Percentiles rank a stretch among this genome's conserved stretches.
Evolutionary conservation across 1,140 invertebrate species (phyloP).

Genomic region (Pseudachorutes palmiensis): DNA sequence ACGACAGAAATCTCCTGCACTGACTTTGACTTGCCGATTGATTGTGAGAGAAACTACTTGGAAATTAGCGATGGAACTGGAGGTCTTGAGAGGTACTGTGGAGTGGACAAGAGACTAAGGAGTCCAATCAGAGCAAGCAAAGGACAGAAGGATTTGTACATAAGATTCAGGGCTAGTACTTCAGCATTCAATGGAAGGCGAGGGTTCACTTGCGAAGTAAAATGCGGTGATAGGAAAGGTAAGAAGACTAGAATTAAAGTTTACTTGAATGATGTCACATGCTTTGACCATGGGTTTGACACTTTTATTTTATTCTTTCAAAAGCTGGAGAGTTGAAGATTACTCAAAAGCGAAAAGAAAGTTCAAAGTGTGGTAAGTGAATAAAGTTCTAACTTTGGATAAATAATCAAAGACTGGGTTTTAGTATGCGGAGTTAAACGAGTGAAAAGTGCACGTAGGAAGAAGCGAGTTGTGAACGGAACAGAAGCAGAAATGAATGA

Average conservation of each 20-base stretch:
- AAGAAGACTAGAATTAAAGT: neutral
- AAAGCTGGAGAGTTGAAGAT: neutral
- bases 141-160: neutral
- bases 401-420: neutral
- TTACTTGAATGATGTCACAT: neutral
- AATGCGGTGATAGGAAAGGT: neutral
- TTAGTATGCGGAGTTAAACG: neutral
- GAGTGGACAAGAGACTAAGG: neutral
- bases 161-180: neutral
- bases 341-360: neutral
- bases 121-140: neutral
- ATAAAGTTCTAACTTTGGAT: neutral
- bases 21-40: neutral
- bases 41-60: neutral
- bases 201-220: neutral
- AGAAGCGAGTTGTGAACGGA: slow-evolving; percentile 16
- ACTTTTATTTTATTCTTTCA: too few species aligned
- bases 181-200: neutral
- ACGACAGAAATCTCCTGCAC: neutral
- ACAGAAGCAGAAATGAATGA: slow-evolving; percentile 6
- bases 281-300: too few species aligned
- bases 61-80: neutral
- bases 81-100: neutral
- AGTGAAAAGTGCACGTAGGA: neutral
- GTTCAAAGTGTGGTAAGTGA: neutral